phyloP scores from a whole-genome alignment of 2,888 invertebrate genomes.

The Nephrotoma appendiculata region DNA sequence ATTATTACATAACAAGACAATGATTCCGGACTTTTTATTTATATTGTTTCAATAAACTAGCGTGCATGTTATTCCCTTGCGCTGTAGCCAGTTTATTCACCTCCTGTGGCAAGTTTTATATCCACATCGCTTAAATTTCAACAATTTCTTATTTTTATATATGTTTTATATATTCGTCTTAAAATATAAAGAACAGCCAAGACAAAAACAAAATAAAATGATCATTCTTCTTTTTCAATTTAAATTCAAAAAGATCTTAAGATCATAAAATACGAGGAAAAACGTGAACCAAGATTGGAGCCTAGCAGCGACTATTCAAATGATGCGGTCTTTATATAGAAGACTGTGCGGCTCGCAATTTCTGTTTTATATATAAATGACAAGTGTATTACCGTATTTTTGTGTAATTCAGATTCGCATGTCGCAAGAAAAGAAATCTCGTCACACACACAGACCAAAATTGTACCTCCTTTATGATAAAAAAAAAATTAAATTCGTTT shows the following conservation, averaged over 20 bases:
- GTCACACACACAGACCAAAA: not conserved
- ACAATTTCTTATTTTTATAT: not conserved
- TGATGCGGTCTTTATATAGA: not conserved
- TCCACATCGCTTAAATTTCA: not conserved
- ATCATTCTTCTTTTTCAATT: not conserved
- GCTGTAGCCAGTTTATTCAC: not conserved
- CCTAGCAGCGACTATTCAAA: not conserved
- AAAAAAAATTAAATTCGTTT: not conserved
- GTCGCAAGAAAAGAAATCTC: not conserved
- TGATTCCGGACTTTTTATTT: not conserved
- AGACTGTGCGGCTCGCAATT: not conserved
- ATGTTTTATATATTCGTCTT: not conserved
- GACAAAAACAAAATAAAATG: not conserved
- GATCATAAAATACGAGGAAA: not conserved
- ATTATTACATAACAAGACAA: not conserved
- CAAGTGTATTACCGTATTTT: not conserved
- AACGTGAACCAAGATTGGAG: not conserved
- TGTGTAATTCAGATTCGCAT: not conserved
- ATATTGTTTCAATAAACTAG: not conserved
- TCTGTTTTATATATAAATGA: not conserved
- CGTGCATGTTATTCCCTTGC: not conserved
- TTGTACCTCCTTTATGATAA: not conserved
- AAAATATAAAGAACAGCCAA: not conserved
- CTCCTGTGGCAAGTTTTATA: not conserved
- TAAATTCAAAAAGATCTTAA: not conserved